Base-by-base conservation (phyloP, 2,797 vertebrate species). In the Fistularia tabacaria region DNA sequence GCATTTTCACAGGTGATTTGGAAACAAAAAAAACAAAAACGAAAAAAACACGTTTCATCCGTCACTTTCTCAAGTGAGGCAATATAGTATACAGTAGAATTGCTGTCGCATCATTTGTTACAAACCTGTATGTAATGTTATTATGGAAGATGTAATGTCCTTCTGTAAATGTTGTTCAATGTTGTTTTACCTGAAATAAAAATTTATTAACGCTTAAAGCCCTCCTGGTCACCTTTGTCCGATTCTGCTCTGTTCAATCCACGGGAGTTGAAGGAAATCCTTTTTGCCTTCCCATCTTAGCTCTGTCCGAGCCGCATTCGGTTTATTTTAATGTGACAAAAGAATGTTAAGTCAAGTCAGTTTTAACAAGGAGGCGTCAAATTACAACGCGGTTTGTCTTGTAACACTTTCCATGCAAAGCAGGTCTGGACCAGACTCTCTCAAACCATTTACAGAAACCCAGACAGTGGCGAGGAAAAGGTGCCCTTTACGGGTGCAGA, bases 121-220 rank as follows among this genome's bases (percentile, higher is more conserved):
- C 89, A 81, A 25, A 91, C 80, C 88, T 94, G 89, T 95, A 92
- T 92, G 93, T 93, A 92, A 93, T 95, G 93, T 94, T 92, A 93
- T 92, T 92, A 93, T 94, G 92, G 92, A 94, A 94, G 91, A 92
- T 94, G 93, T 98, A 93, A 93, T 92, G 93, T 96, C 92, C 91
- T 88, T 89, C 90, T 96, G 91, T 96, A 92, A 92, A 92, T 91
- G 91, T 89, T 91, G 91, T 89, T 94, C 91, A 93, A 91, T 93
- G 92, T 94, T 86, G 87, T 88, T 90, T 90, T 94, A 94, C 82
- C 92, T 92, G 91, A 93, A 96, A 98, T 96, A 14, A 96, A 46
- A 89, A 88, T 87, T 83, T 89, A 91, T 88, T 88, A 88, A 86
- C 79, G 76, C 87, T 83, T 83, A 76, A 74, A 40, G 54, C 56